Evolutionary conservation across 2,113 vertebrate genomes (phyloP).

Genomic region (Abramis brama): DNA sequence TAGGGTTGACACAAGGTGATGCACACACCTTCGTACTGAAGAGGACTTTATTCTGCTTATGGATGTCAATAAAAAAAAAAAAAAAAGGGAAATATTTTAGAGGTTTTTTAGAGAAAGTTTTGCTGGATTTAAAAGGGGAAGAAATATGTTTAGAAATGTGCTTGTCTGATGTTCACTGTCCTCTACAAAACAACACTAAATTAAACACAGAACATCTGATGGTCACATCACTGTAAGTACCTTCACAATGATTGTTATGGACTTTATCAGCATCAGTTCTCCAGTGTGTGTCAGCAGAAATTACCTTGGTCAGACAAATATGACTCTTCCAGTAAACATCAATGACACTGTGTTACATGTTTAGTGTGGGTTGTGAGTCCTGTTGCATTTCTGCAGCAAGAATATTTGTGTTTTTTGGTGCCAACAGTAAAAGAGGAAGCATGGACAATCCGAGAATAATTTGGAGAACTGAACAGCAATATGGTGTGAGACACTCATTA

Average conservation of each 20-base stretch:
- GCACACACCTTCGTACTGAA: no score
- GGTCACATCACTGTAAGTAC: not conserved
- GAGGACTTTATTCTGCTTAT: no score
- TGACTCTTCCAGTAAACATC: not conserved
- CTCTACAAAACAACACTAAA: not conserved
- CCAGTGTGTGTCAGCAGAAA: not conserved
- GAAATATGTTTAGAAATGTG: no score
- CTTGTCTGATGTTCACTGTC: slow-evolving; percentile 2
- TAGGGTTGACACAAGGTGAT: no score
- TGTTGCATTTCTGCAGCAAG: not conserved
- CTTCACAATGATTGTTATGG: not conserved
- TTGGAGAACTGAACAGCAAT: not conserved
- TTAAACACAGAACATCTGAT: not conserved
- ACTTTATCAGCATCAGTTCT: not conserved
- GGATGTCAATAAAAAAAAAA: no score
- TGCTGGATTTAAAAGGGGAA: no score
- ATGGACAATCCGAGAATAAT: not conserved
- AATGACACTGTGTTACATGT: not conserved
- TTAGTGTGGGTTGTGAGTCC: not conserved
- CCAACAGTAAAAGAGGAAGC: not conserved
- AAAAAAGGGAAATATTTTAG: no score
- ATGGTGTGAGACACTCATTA: not conserved
- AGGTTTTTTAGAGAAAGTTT: no score
- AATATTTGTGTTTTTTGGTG: not conserved
- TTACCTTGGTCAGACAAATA: not conserved